Evolutionary conservation across 2,797 vertebrate genomes (phyloP), one percentile per base, ranked within the genome.

Genomic region (Sebastolobus altivelis): DNA sequence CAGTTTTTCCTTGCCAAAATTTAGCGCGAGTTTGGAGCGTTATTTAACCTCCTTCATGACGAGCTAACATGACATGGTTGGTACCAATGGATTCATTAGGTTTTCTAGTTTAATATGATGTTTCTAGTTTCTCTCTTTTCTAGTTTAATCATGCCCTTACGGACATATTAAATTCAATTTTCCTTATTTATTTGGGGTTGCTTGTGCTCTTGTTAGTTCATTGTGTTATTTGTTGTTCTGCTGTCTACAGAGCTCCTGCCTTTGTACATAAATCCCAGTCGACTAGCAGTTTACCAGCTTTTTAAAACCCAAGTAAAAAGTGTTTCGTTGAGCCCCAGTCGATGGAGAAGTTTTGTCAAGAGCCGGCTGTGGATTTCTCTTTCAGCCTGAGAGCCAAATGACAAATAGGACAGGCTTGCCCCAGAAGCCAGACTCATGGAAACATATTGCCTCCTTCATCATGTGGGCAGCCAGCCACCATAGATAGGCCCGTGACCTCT

Each of bases 391-490:
- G 62, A 85, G 72, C 60, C 71, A 77, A 82, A 80, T 84, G 76
- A 88, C 72, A 87, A 88, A 88, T 87, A 72, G 80, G 75, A 78
- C 80, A 79, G 76, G 22, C 77, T 68, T 79, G 33, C 68, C 81
- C 80, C 77, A 71, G 77, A 79, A 80, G 83, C 68, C 76, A 58
- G 69, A 77, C 77, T 68, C 72, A 52, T 72, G 65, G 79, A 88
- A 84, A 77, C 78, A 80, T 80, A 81, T 87, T 85, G 78, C 77
- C 63, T 81, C 69, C 77, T 88, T 75, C 52, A 85, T 89, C 82
- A 89, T 81, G 63, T 58, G 69, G 77, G 73, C 82, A 84, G 75
- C 62, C 37, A 43, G 67, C 65, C 72, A 67, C 81, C 63, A 60
- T 52, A 40, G 75, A 81, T 65, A 31, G 63, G 55, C 75, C 25